These are phyloP conservation scores for Acrobasis suavella DNA, from an alignment of 2,888 invertebrate species.

Conservation along the genomic window DNA sequence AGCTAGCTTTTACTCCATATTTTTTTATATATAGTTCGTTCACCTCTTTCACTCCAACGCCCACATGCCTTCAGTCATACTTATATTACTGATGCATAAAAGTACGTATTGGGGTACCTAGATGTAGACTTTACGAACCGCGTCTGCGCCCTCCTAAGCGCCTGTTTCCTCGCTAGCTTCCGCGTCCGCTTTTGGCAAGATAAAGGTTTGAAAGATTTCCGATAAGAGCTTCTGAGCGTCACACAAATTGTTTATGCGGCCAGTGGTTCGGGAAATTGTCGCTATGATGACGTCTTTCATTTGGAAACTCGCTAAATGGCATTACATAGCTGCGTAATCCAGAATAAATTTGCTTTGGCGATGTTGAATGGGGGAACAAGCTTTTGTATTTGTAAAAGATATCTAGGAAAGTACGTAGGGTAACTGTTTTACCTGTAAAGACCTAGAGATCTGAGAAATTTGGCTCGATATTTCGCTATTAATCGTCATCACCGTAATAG, in stretches of 20 bases:
- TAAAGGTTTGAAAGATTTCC: neutral
- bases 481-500: no score
- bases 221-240: conserved; percentile 13
- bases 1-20: no score
- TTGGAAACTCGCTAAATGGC: conserved; percentile 15
- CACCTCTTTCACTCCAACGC: no score
- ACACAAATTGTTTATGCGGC: conserved; percentile 20
- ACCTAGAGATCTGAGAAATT: no score
- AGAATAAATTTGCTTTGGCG: conserved; percentile 12
- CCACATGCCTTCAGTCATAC: no score
- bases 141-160: neutral
- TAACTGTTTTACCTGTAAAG: no score
- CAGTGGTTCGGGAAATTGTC: conserved; percentile 24
- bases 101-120: no score
- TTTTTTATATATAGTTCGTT: no score
- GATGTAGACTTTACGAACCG: no score
- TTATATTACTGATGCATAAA: no score
- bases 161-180: neutral
- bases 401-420: neutral
- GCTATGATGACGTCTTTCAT: conserved; percentile 20
- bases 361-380: neutral
- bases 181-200: neutral
- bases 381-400: neutral
- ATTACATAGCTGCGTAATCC: conserved; percentile 11
- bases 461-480: no score